A percentile compares a stretch with the other conserved stretches of the same genome.
phyloP scores from a whole-genome alignment of 2,113 vertebrate species.

The Poicephalus gulielmi region DNA sequence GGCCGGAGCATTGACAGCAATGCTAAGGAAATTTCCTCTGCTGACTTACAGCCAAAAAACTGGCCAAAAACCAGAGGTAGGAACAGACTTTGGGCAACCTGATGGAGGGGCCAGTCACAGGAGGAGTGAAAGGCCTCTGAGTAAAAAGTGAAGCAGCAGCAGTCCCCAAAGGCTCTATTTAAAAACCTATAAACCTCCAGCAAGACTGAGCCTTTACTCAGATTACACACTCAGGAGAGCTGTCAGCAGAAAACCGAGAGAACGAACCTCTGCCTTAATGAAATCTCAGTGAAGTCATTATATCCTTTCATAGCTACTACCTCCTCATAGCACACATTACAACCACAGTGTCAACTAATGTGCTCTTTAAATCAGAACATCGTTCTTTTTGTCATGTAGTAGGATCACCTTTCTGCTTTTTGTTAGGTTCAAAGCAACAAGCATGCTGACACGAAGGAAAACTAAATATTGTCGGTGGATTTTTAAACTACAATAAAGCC shows the following conservation, averaged over 20 bases:
- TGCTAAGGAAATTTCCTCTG: background rate
- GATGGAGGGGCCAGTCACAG: accelerated
- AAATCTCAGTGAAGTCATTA: background rate
- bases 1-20: background rate
- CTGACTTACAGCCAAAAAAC: background rate
- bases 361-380: background rate
- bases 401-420: background rate
- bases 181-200: background rate
- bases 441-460: background rate
- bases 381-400: background rate
- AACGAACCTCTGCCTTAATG: background rate
- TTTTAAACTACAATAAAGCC: background rate
- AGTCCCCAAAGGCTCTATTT: background rate
- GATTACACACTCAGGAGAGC: background rate
- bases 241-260: background rate
- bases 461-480: background rate
- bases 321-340: background rate
- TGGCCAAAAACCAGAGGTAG: background rate
- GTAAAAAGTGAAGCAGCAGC: background rate
- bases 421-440: background rate
- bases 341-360: background rate
- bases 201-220: background rate
- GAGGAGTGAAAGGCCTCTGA: background rate
- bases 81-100: background rate
- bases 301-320: background rate